Conservation (phyloP, 2,113 vertebrate genomes). For the Donacobius atricapilla region DNA sequence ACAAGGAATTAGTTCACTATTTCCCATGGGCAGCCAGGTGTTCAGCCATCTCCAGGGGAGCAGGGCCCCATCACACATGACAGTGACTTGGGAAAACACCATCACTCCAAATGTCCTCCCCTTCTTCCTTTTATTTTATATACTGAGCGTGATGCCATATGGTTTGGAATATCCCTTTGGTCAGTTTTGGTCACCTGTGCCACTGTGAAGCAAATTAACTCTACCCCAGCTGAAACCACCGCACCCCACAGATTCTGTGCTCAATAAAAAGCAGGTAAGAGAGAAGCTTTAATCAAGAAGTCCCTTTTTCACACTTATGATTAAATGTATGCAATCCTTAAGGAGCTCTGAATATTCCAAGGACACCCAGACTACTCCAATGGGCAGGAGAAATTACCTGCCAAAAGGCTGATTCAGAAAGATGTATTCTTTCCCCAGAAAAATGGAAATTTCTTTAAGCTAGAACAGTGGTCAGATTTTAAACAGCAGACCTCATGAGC, state of each 20-base stretch:
- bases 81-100: not conserved
- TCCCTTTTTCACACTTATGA: not conserved
- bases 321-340: not conserved
- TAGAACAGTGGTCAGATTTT: rapidly evolving
- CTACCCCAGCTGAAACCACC: not conserved
- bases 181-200: not conserved
- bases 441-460: not conserved
- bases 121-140: not conserved
- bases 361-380: not conserved
- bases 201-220: not conserved
- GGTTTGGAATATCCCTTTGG: not conserved
- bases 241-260: not conserved
- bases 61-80: not conserved
- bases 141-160: not conserved
- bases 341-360: not conserved
- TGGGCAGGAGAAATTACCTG: not conserved
- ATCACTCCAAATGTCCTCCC: not conserved
- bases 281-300: not conserved
- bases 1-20: not conserved
- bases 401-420: not conserved
- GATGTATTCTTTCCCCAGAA: not conserved
- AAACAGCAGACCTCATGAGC: not conserved
- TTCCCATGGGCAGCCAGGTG: not conserved
- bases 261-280: not conserved
- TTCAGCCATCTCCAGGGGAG: not conserved